Conservation (phyloP, 2,113 vertebrate genomes). For the Psittacula cyanocephala region DNA sequence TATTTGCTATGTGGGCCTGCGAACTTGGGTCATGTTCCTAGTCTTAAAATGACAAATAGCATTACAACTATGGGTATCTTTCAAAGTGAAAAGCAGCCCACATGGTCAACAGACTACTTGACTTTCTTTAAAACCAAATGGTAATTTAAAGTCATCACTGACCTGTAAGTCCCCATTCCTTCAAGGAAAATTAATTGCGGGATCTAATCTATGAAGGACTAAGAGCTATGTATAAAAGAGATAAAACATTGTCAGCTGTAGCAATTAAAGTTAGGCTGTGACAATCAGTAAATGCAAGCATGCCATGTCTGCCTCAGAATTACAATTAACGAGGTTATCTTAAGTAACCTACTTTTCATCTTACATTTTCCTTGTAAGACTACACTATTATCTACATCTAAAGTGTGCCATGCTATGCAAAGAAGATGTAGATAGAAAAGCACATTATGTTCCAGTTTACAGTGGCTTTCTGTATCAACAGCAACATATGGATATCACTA, state of each 20-base stretch:
- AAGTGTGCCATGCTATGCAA: background rate
- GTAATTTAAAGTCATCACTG: background rate
- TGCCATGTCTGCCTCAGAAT: background rate
- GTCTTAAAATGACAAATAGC: constrained; percentile 19
- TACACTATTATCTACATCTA: background rate
- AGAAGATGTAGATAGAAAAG: background rate
- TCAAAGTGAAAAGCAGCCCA: background rate
- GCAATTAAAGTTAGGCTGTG: background rate
- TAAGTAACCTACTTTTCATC: background rate
- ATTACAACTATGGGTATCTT: background rate
- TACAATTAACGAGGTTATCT: background rate
- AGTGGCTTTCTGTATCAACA: background rate
- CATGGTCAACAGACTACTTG: background rate
- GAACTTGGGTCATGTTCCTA: background rate
- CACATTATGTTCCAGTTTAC: background rate
- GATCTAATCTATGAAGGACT: background rate
- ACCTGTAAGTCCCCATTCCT: background rate
- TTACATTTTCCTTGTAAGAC: background rate
- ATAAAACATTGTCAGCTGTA: background rate
- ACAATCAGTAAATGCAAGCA: background rate
- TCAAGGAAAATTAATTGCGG: background rate
- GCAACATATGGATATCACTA: background rate
- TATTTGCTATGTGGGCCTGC: constrained; percentile 4
- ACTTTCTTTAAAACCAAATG: background rate
- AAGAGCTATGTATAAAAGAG: background rate